A percentile compares a stretch with the other conserved stretches of the same genome.
Conservation (phyloP, 2,797 vertebrate species). For the Yasuhikotakia modesta region DNA sequence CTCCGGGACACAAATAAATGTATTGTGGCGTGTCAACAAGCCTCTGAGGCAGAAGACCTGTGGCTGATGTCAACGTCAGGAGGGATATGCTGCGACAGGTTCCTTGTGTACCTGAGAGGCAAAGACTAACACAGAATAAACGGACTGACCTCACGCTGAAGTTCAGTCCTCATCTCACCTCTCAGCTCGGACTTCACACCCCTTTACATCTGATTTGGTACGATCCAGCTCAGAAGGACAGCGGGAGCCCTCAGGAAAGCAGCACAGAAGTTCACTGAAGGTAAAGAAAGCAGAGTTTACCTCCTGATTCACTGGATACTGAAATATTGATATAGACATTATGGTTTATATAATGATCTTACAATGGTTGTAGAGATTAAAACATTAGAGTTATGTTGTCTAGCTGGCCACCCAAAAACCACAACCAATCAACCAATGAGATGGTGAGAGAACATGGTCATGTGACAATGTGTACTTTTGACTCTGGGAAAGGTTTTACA, state of each 20-base stretch:
- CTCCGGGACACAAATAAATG: background rate
- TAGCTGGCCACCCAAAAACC: too few species aligned
- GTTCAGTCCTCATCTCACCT: conserved; percentile 30
- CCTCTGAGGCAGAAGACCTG: background rate
- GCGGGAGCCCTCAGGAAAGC: conserved; percentile 10
- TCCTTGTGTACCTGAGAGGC: conserved; percentile 15
- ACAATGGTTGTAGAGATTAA: background rate
- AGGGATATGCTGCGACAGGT: conserved; percentile 29
- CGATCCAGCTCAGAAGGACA: conserved; percentile 19
- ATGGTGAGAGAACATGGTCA: too few species aligned
- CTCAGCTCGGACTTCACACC: conserved; percentile 46
- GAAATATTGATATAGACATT: background rate
- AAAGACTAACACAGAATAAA: conserved; percentile 15
- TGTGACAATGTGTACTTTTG: conserved; percentile 4
- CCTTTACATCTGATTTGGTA: conserved; percentile 44
- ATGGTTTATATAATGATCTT: too few species aligned
- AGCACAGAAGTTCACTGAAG: conserved; percentile 6
- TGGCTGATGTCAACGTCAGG: background rate
- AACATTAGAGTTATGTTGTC: background rate
- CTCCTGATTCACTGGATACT: background rate
- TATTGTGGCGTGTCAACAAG: background rate
- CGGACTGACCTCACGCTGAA: conserved; percentile 24
- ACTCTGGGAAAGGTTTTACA: background rate
- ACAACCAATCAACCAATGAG: too few species aligned
- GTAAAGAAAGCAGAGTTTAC: conserved; percentile 1